phyloP scores from a whole-genome alignment of 2,888 invertebrate species.

The Ichneumoninae sp. region DNA sequence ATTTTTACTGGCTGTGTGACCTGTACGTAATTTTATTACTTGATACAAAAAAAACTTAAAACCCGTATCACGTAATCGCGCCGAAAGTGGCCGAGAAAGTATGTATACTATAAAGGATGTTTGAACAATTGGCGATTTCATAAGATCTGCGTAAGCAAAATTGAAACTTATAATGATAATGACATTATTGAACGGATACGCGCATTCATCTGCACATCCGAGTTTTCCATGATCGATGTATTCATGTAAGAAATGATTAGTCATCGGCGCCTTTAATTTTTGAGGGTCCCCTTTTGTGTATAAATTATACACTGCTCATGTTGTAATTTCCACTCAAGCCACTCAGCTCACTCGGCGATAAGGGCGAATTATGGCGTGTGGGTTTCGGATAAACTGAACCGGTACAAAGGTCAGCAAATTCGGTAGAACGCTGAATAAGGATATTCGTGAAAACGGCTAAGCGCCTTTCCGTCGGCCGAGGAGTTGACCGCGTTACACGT shows the following conservation, averaged over 20 bases:
- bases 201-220: neutral
- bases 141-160: neutral
- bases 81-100: neutral
- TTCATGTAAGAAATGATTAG: neutral
- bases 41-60: neutral
- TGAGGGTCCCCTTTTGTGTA: neutral
- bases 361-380: constrained; percentile 4
- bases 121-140: neutral
- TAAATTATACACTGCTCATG: neutral
- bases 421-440: constrained; percentile 19
- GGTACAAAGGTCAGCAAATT: constrained; percentile 29
- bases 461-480: neutral
- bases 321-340: neutral
- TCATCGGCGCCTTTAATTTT: neutral
- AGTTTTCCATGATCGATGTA: neutral
- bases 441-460: constrained; percentile 8
- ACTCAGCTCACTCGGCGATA: constrained; percentile 2
- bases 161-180: neutral
- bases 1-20: neutral
- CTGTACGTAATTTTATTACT: neutral
- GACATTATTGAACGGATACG: neutral
- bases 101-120: neutral
- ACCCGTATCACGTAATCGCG: neutral
- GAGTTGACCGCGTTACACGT: neutral
- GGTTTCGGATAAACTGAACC: constrained; percentile 7